Evolutionary conservation across 2,888 invertebrate genomes (phyloP), one percentile per base, ranked within the genome.

Genomic region (Eilema griseolum): DNA sequence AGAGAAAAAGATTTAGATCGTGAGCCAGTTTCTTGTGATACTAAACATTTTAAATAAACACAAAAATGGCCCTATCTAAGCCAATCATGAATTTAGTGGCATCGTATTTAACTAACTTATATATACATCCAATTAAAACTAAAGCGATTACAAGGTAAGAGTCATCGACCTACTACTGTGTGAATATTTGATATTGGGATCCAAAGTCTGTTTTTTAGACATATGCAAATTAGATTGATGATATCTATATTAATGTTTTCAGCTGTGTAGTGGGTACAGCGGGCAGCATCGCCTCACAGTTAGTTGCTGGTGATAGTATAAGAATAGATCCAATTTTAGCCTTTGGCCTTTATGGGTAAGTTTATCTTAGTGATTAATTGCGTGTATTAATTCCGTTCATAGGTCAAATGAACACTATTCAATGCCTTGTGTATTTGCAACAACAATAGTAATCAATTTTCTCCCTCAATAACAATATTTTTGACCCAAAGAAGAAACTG

Each of bases 121-220:
- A 97, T 87, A 96, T 96, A 74, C 96, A 97, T 91, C 98, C 98
- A 0, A 95, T 98, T 68, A 96, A 96, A 87, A 98, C 98, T 1
- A 98, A 98, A 95, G 97, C 97, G 56, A 92, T 98, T 67, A 97
- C 97, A 72, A 97, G 98, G 98, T 98, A 95, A 95, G 92, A 46
- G 28, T 60, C 63, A 59, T 64, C 5, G 66, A 37, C 33, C n/a
- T 66, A 26, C 8, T 65, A 56, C n/a, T 63, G 37, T 46, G 23
- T 16, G 60, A 73, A 20, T n/a, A 7, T 52, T 20, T n/a, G 20
- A 52, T 3, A 70, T 77, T 73, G 59, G 33, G 64, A 73, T 81
- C 73, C 78, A 76, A 81, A 81, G 81, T 82, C 73, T 70, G 67
- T 33, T 70, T 62, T n/a, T 31, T 56, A 11, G 52, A n/a, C 31